phyloP scores from a whole-genome alignment of 1,140 invertebrate species.

The Drosophila melanica region DNA sequence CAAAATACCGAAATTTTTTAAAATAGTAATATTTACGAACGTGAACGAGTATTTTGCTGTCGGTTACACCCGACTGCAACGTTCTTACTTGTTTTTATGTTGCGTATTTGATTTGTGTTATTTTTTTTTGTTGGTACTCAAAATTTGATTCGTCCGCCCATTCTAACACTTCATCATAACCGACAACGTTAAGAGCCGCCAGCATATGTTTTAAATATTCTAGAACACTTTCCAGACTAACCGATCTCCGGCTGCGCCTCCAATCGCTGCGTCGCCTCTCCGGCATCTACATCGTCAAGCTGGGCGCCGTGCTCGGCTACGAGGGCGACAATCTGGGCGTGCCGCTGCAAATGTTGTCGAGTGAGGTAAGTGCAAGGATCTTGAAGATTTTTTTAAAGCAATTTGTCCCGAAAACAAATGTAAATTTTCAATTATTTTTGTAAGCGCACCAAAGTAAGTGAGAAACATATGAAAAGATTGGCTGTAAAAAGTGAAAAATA shows the following conservation, averaged over 20 bases:
- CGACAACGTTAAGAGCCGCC: conserved; percentile 52
- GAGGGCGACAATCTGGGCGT: conserved; percentile 85
- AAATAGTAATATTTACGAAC: no score
- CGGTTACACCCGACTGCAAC: no score
- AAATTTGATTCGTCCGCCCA: conserved; percentile 84
- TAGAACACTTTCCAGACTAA: conserved; percentile 86
- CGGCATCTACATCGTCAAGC: conserved; percentile 90
- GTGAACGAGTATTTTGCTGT: no score
- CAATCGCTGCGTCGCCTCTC: conserved; percentile 90
- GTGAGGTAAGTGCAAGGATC: conserved; percentile 84
- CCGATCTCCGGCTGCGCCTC: conserved; percentile 89
- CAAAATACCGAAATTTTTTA: no score
- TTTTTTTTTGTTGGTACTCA: conserved; percentile 75
- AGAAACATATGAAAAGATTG: conserved; percentile 59
- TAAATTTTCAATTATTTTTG: conserved; percentile 53
- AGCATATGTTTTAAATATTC: conserved; percentile 80
- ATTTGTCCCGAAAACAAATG: conserved; percentile 48
- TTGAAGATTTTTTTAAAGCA: neutral
- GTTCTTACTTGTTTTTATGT: no score
- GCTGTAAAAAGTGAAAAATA: conserved; percentile 35
- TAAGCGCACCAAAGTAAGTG: conserved; percentile 72
- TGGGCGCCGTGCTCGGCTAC: conserved; percentile 89
- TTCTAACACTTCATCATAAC: conserved; percentile 82
- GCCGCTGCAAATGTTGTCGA: conserved; percentile 84
- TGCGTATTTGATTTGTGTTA: conserved; percentile 50